Conservation (phyloP, 2,113 vertebrate genomes). For the Cairina moschata region DNA sequence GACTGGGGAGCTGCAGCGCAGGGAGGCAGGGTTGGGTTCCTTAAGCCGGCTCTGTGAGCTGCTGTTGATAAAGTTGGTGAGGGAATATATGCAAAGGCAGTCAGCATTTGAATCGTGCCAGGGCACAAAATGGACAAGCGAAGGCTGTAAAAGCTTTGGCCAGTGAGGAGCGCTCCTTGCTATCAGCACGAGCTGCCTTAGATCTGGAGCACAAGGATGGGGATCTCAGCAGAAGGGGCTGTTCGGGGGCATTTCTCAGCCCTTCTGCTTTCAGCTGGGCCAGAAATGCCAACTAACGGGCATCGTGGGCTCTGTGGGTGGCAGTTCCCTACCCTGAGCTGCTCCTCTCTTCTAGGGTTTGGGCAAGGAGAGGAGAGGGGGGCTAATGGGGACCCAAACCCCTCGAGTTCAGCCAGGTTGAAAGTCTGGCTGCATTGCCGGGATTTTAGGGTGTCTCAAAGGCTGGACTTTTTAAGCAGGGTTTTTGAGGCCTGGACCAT, state of each 20-base stretch:
- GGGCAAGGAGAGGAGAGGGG: background rate
- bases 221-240: background rate
- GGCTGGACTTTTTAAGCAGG: background rate
- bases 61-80: background rate
- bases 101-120: background rate
- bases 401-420: background rate
- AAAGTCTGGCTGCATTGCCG: background rate
- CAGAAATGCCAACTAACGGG: background rate
- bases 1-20: background rate
- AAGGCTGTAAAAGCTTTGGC: background rate
- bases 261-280: background rate
- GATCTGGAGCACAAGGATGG: background rate
- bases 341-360: background rate
- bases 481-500: background rate
- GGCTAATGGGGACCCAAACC: background rate
- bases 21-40: background rate
- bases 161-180: background rate
- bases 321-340: background rate
- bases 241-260: background rate
- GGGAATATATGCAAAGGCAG: background rate
- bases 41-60: background rate
- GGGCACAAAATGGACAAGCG: background rate
- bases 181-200: background rate
- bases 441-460: background rate
- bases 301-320: background rate